Evolutionary conservation across 2,888 invertebrate genomes (phyloP).

Genomic region (Hypomecis punctinalis): DNA sequence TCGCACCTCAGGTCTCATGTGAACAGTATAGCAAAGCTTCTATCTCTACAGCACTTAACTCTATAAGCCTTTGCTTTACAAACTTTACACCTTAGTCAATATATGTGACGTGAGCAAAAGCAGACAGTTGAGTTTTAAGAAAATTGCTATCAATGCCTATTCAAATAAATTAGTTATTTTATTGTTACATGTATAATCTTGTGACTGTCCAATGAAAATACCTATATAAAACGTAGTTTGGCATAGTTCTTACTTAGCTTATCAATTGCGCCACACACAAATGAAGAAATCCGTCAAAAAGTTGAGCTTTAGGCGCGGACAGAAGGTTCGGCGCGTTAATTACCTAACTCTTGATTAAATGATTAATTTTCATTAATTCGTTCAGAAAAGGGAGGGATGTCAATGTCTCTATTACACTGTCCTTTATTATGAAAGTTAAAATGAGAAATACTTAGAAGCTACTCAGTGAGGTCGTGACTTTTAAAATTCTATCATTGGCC

Average conservation of each 20-base stretch:
- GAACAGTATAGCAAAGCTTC: no score
- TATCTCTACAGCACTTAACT: no score
- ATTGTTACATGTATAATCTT: no score
- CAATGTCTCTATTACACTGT: slow-evolving; percentile 26
- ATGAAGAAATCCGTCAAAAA: slow-evolving; percentile 52
- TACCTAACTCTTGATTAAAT: slow-evolving; percentile 55
- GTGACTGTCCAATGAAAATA: no score
- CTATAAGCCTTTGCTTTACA: no score
- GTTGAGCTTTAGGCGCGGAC: slow-evolving; percentile 45
- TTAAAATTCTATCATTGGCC: neutral
- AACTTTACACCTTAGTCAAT: no score
- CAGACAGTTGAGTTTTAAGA: no score
- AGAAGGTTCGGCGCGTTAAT: slow-evolving; percentile 49
- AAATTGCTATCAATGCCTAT: no score
- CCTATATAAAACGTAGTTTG: no score
- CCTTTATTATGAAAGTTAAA: slow-evolving; percentile 23
- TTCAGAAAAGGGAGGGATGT: slow-evolving; percentile 31
- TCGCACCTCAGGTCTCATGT: no score
- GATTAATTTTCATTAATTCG: slow-evolving; percentile 57
- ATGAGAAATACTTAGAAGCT: slow-evolving; percentile 13
- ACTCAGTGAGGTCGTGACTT: neutral
- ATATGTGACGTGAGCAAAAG: no score
- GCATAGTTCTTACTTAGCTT: neutral
- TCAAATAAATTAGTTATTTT: no score
- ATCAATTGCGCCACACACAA: slow-evolving; percentile 36